Evolutionary conservation across 2,113 vertebrate genomes (phyloP).

Genomic region (Oceanodroma tethys): DNA sequence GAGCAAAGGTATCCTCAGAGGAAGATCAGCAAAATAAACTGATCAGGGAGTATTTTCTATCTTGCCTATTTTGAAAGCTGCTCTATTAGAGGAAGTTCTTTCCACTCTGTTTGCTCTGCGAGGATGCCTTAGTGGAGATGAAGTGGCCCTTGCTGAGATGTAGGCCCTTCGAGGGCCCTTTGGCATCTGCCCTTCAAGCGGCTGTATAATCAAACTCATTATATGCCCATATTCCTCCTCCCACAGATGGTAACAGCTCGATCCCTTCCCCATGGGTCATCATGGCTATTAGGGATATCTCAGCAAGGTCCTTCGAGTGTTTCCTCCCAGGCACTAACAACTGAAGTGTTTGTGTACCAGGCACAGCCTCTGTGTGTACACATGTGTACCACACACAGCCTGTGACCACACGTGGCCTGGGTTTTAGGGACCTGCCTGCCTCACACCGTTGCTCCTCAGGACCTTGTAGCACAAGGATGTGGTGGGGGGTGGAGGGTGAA

Average conservation of each 20-base stretch:
- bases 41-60: neutral
- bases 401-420: accelerated
- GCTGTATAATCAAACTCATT: neutral
- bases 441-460: neutral
- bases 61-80: neutral
- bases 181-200: neutral
- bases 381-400: too few species aligned
- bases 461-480: neutral
- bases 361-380: neutral
- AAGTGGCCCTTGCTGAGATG: neutral
- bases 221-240: neutral
- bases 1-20: neutral
- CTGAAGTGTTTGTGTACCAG: accelerated
- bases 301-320: neutral
- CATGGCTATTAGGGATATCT: neutral
- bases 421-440: neutral
- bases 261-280: neutral
- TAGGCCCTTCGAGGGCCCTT: neutral
- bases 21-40: neutral
- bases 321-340: neutral
- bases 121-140: neutral
- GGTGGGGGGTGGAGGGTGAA: neutral
- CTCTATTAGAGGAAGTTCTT: neutral
- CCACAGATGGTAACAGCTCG: neutral
- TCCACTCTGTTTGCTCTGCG: neutral